Base-by-base conservation (phyloP, 2,113 vertebrate genomes). In the Ceyx margarethae region DNA sequence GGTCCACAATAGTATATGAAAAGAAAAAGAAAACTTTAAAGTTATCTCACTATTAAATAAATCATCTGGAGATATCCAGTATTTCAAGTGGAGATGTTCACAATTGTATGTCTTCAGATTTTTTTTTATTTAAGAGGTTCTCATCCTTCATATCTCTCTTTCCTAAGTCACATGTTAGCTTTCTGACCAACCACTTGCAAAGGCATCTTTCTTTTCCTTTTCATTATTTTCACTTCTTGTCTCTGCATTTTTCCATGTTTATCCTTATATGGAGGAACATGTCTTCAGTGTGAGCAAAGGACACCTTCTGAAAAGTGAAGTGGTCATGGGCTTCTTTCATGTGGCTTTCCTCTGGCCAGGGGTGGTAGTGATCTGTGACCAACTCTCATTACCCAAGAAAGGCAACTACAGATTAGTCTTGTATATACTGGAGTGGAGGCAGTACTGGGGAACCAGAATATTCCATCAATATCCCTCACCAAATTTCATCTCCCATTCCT, bases 311-410 rank as follows among this genome's bases (percentile, higher is more conserved):
- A 45, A 40, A 28, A 40, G 13, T 33, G 3, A 21, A 77, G 8
- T 3, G 1, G 3, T n/a, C 18, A 28, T 0, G 2, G 7, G 15
- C 19, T 31, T 45, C 58, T 87, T 26, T 73, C 9, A 15, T 31
- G 26, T 51, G 56, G 5, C 11, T 87, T 5, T 4, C 10, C 6
- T 13, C 40, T 40, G 6, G 12, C 29, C n/a, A 73, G 12, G 17
- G 23, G 22, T n/a, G 11, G 42, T 28, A 42, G 42, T 50, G 16
- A 2, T 62, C 6, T 66, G 50, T 82, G 42, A 31, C 23, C 46
- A 60, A 6, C n/a, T 26, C 60, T 74, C 37, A 25, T 35, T 33
- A 20, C 3, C 3, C 45, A 18, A 66, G 33, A 17, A 74, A 46
- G 31, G 11, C 50, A 72, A 48, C 13, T 76, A 81, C 10, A 40